Percentiles rank a stretch among this genome's conserved stretches.
These are phyloP conservation scores for Rhingia campestris DNA, from an alignment of 2,888 invertebrate genomes.

Conservation along the genomic window DNA sequence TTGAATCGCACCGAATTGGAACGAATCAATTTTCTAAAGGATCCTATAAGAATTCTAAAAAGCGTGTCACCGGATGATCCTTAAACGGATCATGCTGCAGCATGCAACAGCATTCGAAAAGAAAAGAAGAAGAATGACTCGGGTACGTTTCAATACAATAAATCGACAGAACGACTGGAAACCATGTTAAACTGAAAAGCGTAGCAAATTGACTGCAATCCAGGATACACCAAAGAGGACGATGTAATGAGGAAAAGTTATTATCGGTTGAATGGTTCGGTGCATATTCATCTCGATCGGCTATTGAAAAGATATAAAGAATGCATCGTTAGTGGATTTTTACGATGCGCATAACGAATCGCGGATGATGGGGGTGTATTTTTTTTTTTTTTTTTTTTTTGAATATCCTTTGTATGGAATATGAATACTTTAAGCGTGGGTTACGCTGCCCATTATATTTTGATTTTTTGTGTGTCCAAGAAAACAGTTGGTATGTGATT, in stretches of 20 bases:
- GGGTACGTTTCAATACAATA: constrained; percentile 48
- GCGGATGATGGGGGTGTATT: constrained; percentile 62
- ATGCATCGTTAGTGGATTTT: constrained; percentile 70
- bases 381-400: constrained; percentile 7
- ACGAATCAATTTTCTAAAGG: constrained; percentile 69
- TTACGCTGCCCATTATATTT: constrained; percentile 12
- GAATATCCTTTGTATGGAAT: constrained; percentile 33
- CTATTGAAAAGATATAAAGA: constrained; percentile 38
- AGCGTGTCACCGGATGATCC: constrained; percentile 71
- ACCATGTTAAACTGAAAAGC: constrained; percentile 60
- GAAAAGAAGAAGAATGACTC: constrained; percentile 19
- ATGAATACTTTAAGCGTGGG: constrained; percentile 37
- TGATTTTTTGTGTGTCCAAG: background rate
- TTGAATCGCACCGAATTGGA: constrained; percentile 69
- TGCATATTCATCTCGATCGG: constrained; percentile 48
- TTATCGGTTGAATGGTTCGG: constrained; percentile 56
- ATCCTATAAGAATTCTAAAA: constrained; percentile 38
- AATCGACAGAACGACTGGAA: constrained; percentile 61
- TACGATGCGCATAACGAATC: constrained; percentile 65
- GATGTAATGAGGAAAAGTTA: constrained; percentile 34
- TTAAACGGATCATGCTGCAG: constrained; percentile 40
- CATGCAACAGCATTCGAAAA: background rate
- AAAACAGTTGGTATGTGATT: constrained; percentile 13
- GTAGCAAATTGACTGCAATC: constrained; percentile 59
- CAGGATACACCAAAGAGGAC: constrained; percentile 34